These are phyloP conservation scores for Scaptomyza montana DNA, from an alignment of 1,140 invertebrate genomes.

Conservation along the genomic window DNA sequence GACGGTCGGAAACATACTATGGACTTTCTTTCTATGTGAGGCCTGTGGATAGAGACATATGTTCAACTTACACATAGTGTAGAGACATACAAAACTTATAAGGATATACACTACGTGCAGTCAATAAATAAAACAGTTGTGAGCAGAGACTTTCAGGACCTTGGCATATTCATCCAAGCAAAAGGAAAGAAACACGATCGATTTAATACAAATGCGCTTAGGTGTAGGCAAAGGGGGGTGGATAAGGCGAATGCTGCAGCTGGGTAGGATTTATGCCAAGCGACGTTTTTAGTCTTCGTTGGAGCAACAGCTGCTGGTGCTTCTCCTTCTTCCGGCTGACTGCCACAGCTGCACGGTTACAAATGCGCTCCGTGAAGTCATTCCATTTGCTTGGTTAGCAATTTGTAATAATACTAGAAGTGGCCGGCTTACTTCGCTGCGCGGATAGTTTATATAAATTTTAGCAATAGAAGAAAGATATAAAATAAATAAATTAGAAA, in stretches of 20 bases:
- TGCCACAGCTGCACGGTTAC: conserved; percentile 66
- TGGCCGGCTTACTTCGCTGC: too few relatives aligned
- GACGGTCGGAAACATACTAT: conserved; percentile 30
- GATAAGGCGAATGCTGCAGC: background rate
- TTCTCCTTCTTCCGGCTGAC: background rate
- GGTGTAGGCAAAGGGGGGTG: conserved; percentile 22
- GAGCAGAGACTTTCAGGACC: conserved; percentile 48
- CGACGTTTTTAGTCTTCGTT: conserved; percentile 70
- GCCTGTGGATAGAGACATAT: conserved; percentile 52
- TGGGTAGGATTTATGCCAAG: conserved; percentile 67
- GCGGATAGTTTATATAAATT: too few relatives aligned
- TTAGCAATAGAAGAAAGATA: too few relatives aligned
- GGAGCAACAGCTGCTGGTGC: conserved; percentile 66
- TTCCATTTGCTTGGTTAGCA: conserved; percentile 59
- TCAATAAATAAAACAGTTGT: conserved; percentile 79
- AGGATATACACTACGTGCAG: conserved; percentile 76
- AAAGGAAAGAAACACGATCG: conserved; percentile 61
- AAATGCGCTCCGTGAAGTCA: conserved; percentile 64
- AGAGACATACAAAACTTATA: conserved; percentile 72
- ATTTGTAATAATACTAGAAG: conserved; percentile 55
- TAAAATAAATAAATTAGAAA: too few relatives aligned
- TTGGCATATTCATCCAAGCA: too few relatives aligned
- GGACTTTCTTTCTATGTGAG: conserved; percentile 15
- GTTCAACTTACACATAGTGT: conserved; percentile 38
- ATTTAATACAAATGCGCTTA: conserved; percentile 77